A percentile compares a stretch with the other conserved stretches of the same genome.
These are phyloP conservation scores for Calypte anna DNA, from an alignment of 2,113 vertebrate species.

Conservation along the genomic window DNA sequence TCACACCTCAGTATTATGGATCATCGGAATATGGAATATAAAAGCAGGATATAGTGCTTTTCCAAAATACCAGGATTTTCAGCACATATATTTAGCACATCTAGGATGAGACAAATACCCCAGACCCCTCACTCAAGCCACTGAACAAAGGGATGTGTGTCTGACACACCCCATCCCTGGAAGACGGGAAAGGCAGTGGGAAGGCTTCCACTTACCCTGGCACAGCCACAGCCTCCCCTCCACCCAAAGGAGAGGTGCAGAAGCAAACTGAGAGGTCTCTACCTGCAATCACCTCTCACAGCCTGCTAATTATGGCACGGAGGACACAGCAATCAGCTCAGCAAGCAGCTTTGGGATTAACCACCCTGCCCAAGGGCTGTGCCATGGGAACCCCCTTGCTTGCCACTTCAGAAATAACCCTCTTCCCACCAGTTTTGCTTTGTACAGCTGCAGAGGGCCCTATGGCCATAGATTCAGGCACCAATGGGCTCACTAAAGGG, in stretches of 20 bases:
- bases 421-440: not conserved
- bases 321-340: not conserved
- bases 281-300: not conserved
- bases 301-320: not conserved
- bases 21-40: too few relatives aligned
- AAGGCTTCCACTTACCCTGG: not conserved
- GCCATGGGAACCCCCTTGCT: not conserved
- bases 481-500: not conserved
- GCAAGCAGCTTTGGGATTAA: constrained; percentile 39
- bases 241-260: not conserved
- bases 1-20: too few relatives aligned
- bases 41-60: too few relatives aligned
- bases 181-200: not conserved
- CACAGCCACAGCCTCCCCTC: not conserved
- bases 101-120: too few relatives aligned
- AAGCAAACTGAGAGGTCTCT: not conserved
- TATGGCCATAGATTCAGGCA: not conserved
- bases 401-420: not conserved
- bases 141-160: rapidly evolving
- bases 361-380: not conserved
- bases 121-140: not conserved
- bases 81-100: too few relatives aligned
- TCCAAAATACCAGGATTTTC: too few relatives aligned
- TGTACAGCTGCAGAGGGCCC: not conserved
- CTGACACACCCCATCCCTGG: not conserved